These are phyloP conservation scores for Cephus sareptanus DNA, from an alignment of 2,888 invertebrate species.

Conservation along the genomic window DNA sequence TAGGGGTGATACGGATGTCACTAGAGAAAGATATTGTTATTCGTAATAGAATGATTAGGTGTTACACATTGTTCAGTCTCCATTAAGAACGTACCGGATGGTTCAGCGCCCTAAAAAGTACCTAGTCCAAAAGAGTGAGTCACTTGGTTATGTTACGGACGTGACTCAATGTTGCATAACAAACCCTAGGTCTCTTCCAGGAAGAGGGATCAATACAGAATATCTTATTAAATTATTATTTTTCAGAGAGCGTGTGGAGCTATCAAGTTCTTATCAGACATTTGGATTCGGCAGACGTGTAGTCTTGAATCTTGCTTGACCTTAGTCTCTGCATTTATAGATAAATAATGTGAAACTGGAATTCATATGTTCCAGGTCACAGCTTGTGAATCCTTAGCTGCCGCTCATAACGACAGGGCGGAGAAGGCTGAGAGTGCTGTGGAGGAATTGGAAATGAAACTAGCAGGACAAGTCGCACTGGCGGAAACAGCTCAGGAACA, in stretches of 20 bases:
- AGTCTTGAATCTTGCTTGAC: not conserved
- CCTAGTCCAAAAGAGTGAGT: constrained; percentile 41
- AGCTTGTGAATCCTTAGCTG: constrained; percentile 41
- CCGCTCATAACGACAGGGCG: constrained; percentile 37
- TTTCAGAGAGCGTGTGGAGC: not conserved
- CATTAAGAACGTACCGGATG: not conserved
- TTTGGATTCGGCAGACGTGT: not conserved
- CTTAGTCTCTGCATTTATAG: not conserved
- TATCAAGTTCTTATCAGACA: not conserved
- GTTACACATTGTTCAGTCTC: not conserved
- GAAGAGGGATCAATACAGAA: constrained; percentile 43
- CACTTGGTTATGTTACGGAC: constrained; percentile 33
- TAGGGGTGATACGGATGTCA: not conserved
- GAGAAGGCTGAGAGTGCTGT: constrained; percentile 42
- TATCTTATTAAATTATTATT: constrained; percentile 31
- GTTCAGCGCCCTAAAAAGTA: constrained; percentile 36
- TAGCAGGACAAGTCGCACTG: constrained; percentile 44
- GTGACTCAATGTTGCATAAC: constrained; percentile 58
- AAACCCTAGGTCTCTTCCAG: constrained; percentile 33
- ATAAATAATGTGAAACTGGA: not conserved
- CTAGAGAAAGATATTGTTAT: not conserved
- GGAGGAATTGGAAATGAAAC: constrained; percentile 43
- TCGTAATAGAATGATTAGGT: not conserved
- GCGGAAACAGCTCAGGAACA: constrained; percentile 45
- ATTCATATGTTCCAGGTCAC: constrained; percentile 34